Conservation (phyloP, 2,888 invertebrate species). For the Xestia c-nigrum region DNA sequence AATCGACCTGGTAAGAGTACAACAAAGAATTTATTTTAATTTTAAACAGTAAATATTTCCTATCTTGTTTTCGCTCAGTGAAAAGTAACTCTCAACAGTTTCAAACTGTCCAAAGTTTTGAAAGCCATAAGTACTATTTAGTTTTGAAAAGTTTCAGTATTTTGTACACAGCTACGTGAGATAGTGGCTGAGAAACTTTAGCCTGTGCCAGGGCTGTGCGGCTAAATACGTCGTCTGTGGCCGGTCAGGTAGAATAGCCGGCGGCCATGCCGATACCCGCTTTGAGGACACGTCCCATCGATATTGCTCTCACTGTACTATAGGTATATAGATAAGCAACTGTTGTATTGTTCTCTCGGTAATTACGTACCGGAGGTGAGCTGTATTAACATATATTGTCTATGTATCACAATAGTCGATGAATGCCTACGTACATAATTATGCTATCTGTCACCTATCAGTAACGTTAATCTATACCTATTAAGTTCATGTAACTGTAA, state of each 20-base stretch:
- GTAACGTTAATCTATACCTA: not conserved
- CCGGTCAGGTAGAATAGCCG: conserved; percentile 25
- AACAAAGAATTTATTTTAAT: not conserved
- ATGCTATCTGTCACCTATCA: not conserved
- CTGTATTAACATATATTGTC: not conserved
- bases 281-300: conserved; percentile 35
- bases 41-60: not conserved
- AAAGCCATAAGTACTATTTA: conserved; percentile 25
- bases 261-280: conserved; percentile 22
- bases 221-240: conserved; percentile 9
- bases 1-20: not conserved
- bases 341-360: conserved; percentile 17
- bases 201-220: not conserved
- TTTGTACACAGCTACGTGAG: conserved; percentile 1
- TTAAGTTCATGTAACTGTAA: not conserved
- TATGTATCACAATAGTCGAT: not conserved
- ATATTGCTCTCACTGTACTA: conserved; percentile 17
- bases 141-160: conserved; percentile 16
- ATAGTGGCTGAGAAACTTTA: conserved; percentile 1
- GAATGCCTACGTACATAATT: not conserved
- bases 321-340: not conserved
- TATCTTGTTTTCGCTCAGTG: conserved; percentile 4
- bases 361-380: conserved; percentile 7
- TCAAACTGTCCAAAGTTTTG: conserved; percentile 18
- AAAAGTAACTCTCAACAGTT: conserved; percentile 14